Percentiles rank a stretch among this genome's conserved stretches.
These are phyloP conservation scores for Rhyacophila brunnea DNA, from an alignment of 1,140 invertebrate species.

Conservation along the genomic window DNA sequence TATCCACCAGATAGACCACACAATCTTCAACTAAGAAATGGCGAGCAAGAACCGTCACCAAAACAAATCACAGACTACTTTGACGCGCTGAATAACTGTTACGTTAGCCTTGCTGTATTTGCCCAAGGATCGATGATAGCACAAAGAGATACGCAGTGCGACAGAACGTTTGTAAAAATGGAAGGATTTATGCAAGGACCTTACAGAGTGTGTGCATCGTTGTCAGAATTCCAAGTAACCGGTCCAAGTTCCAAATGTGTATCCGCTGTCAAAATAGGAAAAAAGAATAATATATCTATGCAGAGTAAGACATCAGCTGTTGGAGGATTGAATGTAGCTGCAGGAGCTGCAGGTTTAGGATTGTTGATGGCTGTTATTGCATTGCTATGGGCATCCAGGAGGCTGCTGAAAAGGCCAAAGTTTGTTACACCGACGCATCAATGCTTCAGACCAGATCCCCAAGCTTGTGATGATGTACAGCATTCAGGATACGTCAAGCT, in stretches of 20 bases:
- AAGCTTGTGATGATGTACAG: constrained; percentile 49
- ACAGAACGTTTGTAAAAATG: constrained; percentile 48
- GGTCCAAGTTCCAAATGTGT: constrained; percentile 53
- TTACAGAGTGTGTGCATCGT: constrained; percentile 51
- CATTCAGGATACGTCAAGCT: constrained; percentile 61
- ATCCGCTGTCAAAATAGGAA: constrained; percentile 51
- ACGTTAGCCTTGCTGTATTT: constrained; percentile 47
- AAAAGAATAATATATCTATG: constrained; percentile 7
- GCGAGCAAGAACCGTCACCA: constrained; percentile 39
- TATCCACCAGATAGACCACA: constrained; percentile 40
- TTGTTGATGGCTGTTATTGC: constrained; percentile 54
- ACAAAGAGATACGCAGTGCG: constrained; percentile 51
- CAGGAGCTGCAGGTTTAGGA: constrained; percentile 54
- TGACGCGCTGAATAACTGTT: constrained; percentile 45
- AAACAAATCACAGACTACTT: constrained; percentile 39
- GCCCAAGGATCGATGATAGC: constrained; percentile 49
- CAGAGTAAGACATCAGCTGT: constrained; percentile 43
- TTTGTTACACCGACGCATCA: constrained; percentile 47
- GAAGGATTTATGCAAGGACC: constrained; percentile 51
- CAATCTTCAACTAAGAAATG: constrained; percentile 38
- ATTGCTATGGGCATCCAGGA: constrained; percentile 56
- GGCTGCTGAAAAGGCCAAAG: constrained; percentile 54
- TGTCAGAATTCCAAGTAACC: constrained; percentile 47
- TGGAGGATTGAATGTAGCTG: constrained; percentile 52
- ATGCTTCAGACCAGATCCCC: constrained; percentile 56